Percentiles rank a stretch among this genome's conserved stretches.
Conservation (phyloP, 1,140 invertebrate genomes). For the Penaeus japonicus region DNA sequence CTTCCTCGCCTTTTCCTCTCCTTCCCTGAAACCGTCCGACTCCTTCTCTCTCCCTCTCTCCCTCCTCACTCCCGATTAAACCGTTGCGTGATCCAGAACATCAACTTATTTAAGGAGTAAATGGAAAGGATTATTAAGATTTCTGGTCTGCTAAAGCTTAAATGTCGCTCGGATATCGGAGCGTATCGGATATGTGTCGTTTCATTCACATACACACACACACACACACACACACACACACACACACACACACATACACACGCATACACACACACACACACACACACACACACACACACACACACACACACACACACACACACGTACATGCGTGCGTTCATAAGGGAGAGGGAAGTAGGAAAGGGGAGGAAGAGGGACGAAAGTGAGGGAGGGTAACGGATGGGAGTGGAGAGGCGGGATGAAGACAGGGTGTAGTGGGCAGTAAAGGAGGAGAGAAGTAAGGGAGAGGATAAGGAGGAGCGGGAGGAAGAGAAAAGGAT, state of each 20-base stretch:
- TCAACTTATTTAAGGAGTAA: too few species aligned
- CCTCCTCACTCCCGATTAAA: too few species aligned
- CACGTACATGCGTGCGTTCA: not conserved
- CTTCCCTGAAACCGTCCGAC: too few species aligned
- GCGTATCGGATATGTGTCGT: not conserved
- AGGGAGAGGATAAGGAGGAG: not conserved
- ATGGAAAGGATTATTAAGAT: not conserved
- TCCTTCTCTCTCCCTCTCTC: too few species aligned
- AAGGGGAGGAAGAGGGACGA: not conserved
- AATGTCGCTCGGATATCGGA: not conserved
- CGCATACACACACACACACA: not conserved
- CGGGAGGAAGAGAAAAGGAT: not conserved
- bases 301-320: not conserved
- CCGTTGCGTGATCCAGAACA: too few species aligned
- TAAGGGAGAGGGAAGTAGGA: not conserved
- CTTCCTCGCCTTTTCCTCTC: too few species aligned
- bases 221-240: not conserved
- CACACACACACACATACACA: not conserved
- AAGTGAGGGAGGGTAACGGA: too few species aligned
- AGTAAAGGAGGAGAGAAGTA: too few species aligned
- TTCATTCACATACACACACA: not conserved
- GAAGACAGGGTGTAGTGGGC: too few species aligned
- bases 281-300: not conserved
- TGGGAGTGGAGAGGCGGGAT: too few species aligned
- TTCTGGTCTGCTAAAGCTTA: too few species aligned